Percentiles rank a stretch among this genome's conserved stretches.
phyloP scores from a whole-genome alignment of 2,797 vertebrate genomes.

The Rhinella marina region DNA sequence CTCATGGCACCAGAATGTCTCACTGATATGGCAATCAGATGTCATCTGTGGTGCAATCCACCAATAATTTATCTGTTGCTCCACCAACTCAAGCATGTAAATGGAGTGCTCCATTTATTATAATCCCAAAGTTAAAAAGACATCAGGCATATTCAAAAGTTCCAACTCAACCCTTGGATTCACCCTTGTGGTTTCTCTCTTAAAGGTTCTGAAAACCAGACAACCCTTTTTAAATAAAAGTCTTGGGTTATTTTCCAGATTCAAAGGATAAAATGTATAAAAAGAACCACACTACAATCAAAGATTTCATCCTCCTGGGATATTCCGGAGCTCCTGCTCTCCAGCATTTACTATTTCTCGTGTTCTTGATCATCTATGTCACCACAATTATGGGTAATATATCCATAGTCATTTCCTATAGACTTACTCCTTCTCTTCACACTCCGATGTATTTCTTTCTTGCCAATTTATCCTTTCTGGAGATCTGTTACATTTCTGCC shows the following conservation, averaged over 20 bases:
- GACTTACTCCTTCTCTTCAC: background rate
- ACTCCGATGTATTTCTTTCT: conserved; percentile 37
- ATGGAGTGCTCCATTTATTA: too few species aligned
- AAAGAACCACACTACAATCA: background rate
- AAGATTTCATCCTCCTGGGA: conserved; percentile 22
- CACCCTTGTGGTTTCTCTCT: too few species aligned
- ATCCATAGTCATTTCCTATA: background rate
- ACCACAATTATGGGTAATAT: conserved; percentile 3
- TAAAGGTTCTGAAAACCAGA: too few species aligned
- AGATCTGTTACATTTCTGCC: conserved; percentile 26
- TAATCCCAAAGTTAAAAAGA: too few species aligned
- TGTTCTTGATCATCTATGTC: conserved; percentile 22
- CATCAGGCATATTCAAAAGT: too few species aligned
- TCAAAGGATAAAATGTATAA: background rate
- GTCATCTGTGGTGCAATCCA: too few species aligned
- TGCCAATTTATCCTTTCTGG: conserved; percentile 25
- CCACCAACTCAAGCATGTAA: too few species aligned
- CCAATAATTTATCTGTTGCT: too few species aligned
- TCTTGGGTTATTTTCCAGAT: background rate
- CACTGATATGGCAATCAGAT: too few species aligned
- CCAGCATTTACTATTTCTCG: background rate
- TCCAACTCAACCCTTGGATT: too few species aligned
- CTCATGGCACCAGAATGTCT: too few species aligned
- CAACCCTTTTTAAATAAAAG: too few species aligned
- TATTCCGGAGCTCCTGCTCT: background rate